Percentiles rank a stretch among this genome's conserved stretches.
phyloP scores from a whole-genome alignment of 2,113 vertebrate genomes.

The Brachyhypopomus occidentalis region DNA sequence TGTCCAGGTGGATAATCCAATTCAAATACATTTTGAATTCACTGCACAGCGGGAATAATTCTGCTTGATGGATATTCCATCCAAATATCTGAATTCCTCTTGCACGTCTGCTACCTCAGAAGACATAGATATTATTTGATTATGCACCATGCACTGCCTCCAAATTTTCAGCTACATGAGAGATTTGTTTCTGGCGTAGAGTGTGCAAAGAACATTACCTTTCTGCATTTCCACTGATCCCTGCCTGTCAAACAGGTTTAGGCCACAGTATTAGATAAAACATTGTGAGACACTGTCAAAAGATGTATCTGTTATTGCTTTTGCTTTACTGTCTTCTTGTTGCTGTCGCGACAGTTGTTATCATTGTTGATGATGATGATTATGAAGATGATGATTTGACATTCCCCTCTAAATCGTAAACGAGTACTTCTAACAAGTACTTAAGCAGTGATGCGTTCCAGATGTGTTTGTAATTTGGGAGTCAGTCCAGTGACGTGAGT shows the following conservation, averaged over 20 bases:
- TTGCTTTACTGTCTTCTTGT: too few relatives aligned
- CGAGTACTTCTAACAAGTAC: too few relatives aligned
- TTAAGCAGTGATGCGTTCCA: too few relatives aligned
- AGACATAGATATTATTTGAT: slow-evolving; percentile 3
- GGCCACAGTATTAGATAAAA: not conserved
- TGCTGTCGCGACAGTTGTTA: too few relatives aligned
- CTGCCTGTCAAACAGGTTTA: not conserved
- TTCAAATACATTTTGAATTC: slow-evolving; percentile 61
- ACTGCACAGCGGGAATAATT: slow-evolving; percentile 56
- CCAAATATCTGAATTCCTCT: slow-evolving; percentile 58
- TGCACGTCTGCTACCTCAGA: slow-evolving; percentile 47
- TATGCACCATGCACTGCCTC: slow-evolving; percentile 7
- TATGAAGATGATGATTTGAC: too few relatives aligned
- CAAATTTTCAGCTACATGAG: not conserved
- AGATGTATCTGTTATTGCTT: too few relatives aligned
- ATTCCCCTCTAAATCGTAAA: too few relatives aligned
- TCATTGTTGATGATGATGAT: too few relatives aligned
- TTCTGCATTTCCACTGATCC: not conserved
- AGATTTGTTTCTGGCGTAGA: not conserved
- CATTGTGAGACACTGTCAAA: too few relatives aligned
- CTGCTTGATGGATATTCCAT: slow-evolving; percentile 65
- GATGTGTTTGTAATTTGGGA: not conserved
- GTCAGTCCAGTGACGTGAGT: not conserved
- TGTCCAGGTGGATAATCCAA: slow-evolving; percentile 65
- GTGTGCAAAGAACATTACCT: not conserved